Evolutionary conservation across 2,113 vertebrate genomes (phyloP).

Genomic region (Daphoenositta chrysoptera): DNA sequence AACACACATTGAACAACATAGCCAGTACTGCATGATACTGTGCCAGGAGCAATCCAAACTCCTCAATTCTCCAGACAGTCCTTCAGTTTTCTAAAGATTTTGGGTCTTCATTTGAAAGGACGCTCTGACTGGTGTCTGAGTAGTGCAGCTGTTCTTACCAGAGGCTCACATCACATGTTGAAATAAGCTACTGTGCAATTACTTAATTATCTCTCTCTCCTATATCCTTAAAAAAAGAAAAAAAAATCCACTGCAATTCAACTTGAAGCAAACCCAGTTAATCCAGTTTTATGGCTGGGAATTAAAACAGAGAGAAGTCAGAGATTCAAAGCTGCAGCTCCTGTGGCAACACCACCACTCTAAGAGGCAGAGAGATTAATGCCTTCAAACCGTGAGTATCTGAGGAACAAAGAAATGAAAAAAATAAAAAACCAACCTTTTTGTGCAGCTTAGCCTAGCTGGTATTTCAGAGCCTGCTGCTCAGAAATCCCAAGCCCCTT

Average conservation of each 20-base stretch:
- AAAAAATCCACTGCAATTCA: background rate
- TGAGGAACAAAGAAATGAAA: background rate
- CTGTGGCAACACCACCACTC: background rate
- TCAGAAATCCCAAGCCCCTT: background rate
- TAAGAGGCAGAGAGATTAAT: background rate
- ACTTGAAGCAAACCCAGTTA: slow-evolving; percentile 45
- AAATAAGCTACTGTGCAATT: slow-evolving; percentile 57
- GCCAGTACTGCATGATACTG: background rate
- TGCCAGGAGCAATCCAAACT: background rate
- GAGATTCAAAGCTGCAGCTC: background rate
- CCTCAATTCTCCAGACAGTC: background rate
- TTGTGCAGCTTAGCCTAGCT: background rate
- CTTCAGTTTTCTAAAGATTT: background rate
- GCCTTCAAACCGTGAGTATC: background rate
- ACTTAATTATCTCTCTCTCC: slow-evolving; percentile 50
- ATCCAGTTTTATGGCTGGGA: slow-evolving; percentile 35
- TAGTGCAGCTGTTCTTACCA: slow-evolving; percentile 41
- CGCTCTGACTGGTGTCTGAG: slow-evolving; percentile 22
- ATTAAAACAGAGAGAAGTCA: slow-evolving; percentile 24
- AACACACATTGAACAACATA: background rate
- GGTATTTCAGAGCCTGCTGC: background rate
- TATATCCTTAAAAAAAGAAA: background rate
- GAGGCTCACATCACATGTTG: slow-evolving; percentile 14
- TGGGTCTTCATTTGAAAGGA: background rate
- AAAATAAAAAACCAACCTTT: background rate